phyloP scores from a whole-genome alignment of 1,140 invertebrate genomes.

The Sinella curviseta region DNA sequence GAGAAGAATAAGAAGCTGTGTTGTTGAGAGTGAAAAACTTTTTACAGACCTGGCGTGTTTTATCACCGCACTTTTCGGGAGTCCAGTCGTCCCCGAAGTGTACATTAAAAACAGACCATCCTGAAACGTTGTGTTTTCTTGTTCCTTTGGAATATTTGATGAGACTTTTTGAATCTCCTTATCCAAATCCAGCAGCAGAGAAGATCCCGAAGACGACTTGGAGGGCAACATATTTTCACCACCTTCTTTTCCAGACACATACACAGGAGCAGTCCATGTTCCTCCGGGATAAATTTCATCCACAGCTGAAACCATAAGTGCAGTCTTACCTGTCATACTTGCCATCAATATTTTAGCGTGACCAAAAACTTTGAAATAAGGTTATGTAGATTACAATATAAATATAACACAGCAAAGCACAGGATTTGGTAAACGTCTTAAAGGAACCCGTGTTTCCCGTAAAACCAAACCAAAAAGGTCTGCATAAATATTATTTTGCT shows the following conservation, averaged over 20 bases:
- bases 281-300: slow-evolving; percentile 14
- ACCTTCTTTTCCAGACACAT: not conserved
- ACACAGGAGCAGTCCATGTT: slow-evolving; percentile 17
- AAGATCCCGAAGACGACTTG: too few relatives aligned
- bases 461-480: not conserved
- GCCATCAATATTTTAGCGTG: not conserved
- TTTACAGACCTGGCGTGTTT: slow-evolving; percentile 55
- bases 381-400: not conserved
- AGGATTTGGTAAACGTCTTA: too few relatives aligned
- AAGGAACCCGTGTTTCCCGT: not conserved
- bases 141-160: slow-evolving; percentile 9
- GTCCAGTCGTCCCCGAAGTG: slow-evolving; percentile 65
- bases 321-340: slow-evolving; percentile 4
- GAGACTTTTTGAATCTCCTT: not conserved
- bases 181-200: slow-evolving; percentile 25
- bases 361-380: not conserved
- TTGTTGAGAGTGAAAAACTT: too few relatives aligned
- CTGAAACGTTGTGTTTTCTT: slow-evolving; percentile 7
- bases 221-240: too few relatives aligned
- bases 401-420: not conserved
- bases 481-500: too few relatives aligned
- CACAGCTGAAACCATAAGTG: not conserved
- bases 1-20: slow-evolving; percentile 66
- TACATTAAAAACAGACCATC: slow-evolving; percentile 58
- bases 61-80: slow-evolving; percentile 78